These are phyloP conservation scores for Archips xylosteana DNA, from an alignment of 2,888 invertebrate genomes.

Conservation along the genomic window DNA sequence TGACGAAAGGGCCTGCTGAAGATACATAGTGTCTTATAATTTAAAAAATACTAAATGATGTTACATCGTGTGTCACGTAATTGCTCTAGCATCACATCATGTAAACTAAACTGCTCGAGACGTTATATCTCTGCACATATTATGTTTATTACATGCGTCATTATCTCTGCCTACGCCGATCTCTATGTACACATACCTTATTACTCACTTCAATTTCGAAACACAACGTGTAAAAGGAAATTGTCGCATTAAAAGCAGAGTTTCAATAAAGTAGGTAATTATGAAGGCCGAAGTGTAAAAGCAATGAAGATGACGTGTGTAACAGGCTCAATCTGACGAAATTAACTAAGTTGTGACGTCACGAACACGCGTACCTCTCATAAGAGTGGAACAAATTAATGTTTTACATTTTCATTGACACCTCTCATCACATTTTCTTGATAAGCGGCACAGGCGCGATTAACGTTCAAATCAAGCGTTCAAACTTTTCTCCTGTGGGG, in stretches of 20 bases:
- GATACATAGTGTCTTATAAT: background rate
- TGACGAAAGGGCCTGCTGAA: background rate
- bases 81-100: slow-evolving; percentile 6
- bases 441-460: slow-evolving; percentile 16
- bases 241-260: slow-evolving; percentile 40
- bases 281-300: slow-evolving; percentile 37
- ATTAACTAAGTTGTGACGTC: slow-evolving; percentile 18
- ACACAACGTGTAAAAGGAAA: slow-evolving; percentile 39
- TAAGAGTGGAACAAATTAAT: slow-evolving; percentile 30
- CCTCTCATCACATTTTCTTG: slow-evolving; percentile 25
- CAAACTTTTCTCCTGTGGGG: slow-evolving; percentile 1
- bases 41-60: slow-evolving; percentile 12
- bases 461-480: slow-evolving; percentile 12
- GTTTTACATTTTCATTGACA: slow-evolving; percentile 43
- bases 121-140: slow-evolving; percentile 12
- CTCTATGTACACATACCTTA: slow-evolving; percentile 20
- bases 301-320: slow-evolving; percentile 29
- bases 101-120: slow-evolving; percentile 2
- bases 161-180: slow-evolving; percentile 12
- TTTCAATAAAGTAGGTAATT: slow-evolving; percentile 38
- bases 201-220: slow-evolving; percentile 28
- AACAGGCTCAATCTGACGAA: slow-evolving; percentile 27
- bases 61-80: background rate
- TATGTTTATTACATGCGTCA: slow-evolving; percentile 31
- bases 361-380: background rate